These are phyloP conservation scores for Luperina nickerlii DNA, from an alignment of 2,888 invertebrate species.

Conservation along the genomic window DNA sequence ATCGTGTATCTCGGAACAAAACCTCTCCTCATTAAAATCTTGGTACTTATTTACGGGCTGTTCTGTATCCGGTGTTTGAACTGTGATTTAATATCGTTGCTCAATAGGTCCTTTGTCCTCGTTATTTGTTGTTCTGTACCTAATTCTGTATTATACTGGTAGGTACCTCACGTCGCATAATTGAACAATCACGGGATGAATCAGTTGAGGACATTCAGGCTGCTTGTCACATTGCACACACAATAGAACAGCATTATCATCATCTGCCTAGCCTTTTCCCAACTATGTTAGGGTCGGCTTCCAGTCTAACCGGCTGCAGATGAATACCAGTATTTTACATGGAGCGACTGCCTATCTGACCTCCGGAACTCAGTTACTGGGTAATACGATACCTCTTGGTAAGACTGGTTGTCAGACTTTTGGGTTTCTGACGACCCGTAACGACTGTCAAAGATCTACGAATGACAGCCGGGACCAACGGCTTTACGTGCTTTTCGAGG, in stretches of 20 bases:
- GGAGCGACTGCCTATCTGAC: too few species aligned
- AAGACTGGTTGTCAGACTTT: too few species aligned
- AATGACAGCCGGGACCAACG: too few species aligned
- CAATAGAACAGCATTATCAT: constrained; percentile 1
- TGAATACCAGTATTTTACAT: too few species aligned
- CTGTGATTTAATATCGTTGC: constrained; percentile 30
- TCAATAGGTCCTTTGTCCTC: constrained; percentile 9
- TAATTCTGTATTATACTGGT: constrained; percentile 8
- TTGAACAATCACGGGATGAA: constrained; percentile 17
- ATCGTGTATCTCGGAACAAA: constrained; percentile 6
- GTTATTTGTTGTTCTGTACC: constrained; percentile 11
- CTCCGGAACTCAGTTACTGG: too few species aligned
- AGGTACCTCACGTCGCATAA: constrained; percentile 12
- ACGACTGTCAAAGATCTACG: too few species aligned
- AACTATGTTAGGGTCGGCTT: too few species aligned
- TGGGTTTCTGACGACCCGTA: too few species aligned
- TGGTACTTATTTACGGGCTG: constrained; percentile 8
- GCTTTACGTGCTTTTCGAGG: too few species aligned
- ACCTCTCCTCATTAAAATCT: constrained; percentile 32
- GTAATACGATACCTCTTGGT: too few species aligned
- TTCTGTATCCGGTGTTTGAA: constrained; percentile 21
- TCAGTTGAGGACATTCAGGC: constrained; percentile 6
- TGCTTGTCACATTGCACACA: not conserved
- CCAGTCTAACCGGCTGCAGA: too few species aligned
- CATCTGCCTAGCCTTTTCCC: too few species aligned